These are phyloP conservation scores for Lates calcarifer DNA, from an alignment of 2,113 vertebrate species.

Conservation along the genomic window DNA sequence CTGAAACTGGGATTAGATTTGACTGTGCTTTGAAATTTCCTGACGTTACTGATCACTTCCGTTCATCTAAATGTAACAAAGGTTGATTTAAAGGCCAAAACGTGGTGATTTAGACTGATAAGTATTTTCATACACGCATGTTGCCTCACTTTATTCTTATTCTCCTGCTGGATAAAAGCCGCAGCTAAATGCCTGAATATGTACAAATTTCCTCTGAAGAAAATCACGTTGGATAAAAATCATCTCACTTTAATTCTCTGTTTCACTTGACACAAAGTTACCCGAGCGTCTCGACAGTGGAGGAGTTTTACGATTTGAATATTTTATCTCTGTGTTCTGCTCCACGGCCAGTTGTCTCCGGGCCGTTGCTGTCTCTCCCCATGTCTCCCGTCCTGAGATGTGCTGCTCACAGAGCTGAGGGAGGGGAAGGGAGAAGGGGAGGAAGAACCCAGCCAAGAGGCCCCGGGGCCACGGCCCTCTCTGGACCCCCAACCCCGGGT, in stretches of 20 bases:
- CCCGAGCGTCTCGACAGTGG: conserved; percentile 54
- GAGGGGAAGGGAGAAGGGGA: conserved; percentile 29
- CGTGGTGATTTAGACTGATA: neutral
- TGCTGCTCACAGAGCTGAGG: conserved; percentile 54
- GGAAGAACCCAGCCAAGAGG: conserved; percentile 66
- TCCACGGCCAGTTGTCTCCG: conserved; percentile 69
- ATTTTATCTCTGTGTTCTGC: conserved; percentile 40
- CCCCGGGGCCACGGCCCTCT: conserved; percentile 69
- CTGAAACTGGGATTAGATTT: too few relatives aligned
- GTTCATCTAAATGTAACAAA: neutral
- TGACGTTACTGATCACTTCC: neutral
- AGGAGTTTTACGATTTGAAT: conserved; percentile 57
- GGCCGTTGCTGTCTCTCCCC: conserved; percentile 76
- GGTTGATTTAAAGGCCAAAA: neutral
- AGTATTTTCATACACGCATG: conserved; percentile 6
- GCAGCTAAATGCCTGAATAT: conserved; percentile 31
- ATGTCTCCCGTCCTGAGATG: conserved; percentile 66
- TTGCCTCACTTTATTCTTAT: conserved; percentile 30
- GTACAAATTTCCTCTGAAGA: conserved; percentile 38
- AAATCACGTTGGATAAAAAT: conserved; percentile 63
- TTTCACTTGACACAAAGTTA: conserved; percentile 73
- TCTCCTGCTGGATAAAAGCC: conserved; percentile 44
- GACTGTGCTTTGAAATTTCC: neutral
- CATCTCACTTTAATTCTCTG: conserved; percentile 45
- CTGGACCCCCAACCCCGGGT: conserved; percentile 73